Base-by-base conservation (phyloP, 2,797 vertebrate genomes). In the Spheniscus humboldti region DNA sequence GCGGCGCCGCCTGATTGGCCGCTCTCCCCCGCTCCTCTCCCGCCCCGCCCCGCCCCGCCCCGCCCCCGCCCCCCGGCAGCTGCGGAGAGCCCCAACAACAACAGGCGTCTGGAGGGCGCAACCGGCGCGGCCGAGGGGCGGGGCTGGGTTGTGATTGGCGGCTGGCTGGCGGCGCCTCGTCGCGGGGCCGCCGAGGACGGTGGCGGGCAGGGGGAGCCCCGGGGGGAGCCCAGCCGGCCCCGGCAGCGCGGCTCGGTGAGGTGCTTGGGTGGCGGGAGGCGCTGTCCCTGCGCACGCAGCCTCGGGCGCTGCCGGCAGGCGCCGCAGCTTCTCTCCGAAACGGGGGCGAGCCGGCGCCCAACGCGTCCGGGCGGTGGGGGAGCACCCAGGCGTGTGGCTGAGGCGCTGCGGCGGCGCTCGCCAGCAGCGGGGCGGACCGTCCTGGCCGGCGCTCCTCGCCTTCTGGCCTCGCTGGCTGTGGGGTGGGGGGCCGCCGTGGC, bases 201-300 rank as follows among this genome's bases (percentile, higher is more conserved):
- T 5, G 45, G 20, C 2, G 22, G 24, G 19, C 24, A 7, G 11
- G 8, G n/a, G 12, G 27, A 6, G 41, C 8, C 22, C 11, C 5
- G 17, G 16, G 5, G 22, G 18, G 53, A 31, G 7, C 5, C 3
- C 12, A 2, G 41, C 10, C 3, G 2, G 35, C 5, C 3, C 2
- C 6, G 15, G 22, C 41, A 4, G 59, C 6, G 56, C 12, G 17
- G 47, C 9, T 11, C 28, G 19, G 10, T 30, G 28, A 18, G 74
- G 39, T 7, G 3, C 18, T 18, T 1, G 56, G 8, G 12, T 16
- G 28, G 41, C 11, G 28, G 47, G 17, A 28, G 52, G 41, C 17
- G 82, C 37, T 10, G 18, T 5, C 23, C 7, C 9, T 14, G 16
- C 16, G 8, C 41, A 4, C 5, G 28, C 10, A 25, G 43, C 8